Evolutionary conservation across 2,797 vertebrate genomes (phyloP).

Genomic region (Threskiornis aethiopicus): DNA sequence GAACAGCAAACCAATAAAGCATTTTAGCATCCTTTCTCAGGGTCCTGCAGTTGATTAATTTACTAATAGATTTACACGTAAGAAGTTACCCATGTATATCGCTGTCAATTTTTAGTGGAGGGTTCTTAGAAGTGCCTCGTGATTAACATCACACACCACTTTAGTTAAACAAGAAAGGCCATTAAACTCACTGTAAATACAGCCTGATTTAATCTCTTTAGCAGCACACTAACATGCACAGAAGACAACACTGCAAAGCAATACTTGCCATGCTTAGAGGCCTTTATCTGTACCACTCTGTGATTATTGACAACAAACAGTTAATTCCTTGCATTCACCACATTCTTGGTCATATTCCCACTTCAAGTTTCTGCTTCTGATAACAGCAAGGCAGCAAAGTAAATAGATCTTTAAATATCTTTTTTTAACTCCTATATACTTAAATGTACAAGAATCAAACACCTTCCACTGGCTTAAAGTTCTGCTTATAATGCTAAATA

Average conservation of each 20-base stretch:
- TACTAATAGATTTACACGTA: slow-evolving; percentile 8
- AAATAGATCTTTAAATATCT: not conserved
- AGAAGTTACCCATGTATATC: not conserved
- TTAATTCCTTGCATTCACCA: not conserved
- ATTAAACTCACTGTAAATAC: not conserved
- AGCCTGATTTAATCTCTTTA: not conserved
- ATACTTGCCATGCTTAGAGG: not conserved
- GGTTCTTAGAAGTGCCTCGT: not conserved
- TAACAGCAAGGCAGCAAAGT: not conserved
- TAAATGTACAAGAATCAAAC: not conserved
- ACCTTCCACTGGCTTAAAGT: not conserved
- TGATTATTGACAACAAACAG: not conserved
- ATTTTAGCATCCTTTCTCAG: not conserved
- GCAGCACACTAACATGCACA: not conserved
- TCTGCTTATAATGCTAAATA: slow-evolving; percentile 18
- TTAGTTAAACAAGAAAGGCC: not conserved
- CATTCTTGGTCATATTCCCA: not conserved
- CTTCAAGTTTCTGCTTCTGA: not conserved
- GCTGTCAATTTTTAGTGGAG: not conserved
- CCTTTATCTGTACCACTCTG: not conserved
- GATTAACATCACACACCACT: not conserved
- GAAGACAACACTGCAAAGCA: not conserved
- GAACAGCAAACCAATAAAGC: slow-evolving; percentile 20
- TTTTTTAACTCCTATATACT: not conserved
- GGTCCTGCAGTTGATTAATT: not conserved